Evolutionary conservation across 2,113 vertebrate genomes (phyloP), one percentile per base, ranked within the genome.

Genomic region (Elephas maximus): DNA sequence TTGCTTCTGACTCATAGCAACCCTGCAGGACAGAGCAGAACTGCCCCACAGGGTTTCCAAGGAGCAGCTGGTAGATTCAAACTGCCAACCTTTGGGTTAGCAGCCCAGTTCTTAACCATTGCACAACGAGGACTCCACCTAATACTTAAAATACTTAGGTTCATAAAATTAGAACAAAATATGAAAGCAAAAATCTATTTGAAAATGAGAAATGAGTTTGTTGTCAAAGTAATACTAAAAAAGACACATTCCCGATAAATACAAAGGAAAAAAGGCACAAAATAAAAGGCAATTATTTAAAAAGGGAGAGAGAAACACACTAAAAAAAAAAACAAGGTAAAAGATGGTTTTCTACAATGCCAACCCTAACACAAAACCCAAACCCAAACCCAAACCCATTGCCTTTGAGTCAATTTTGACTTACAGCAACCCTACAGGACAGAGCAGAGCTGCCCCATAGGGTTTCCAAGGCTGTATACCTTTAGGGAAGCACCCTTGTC

Each of bases 191-290:
- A 96, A 94, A 89, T 71, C 76, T 67, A 77, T 63, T 77, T 3
- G 81, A 74, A 93, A 93, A 80, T 71, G 41, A 96, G 33, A 90
- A 93, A 79, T 41, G 0, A 14, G 26, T 24, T 92, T 24, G 76
- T 87, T 93, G 8, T 63, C 28, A 74, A 62, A 88, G 57, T 41
- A 78, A 51, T 67, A 78, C 78, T 78, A 45, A 63, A 78, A 88
- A 93, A 57, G n/a, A 82, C 41, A 44, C 92, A 67, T 28, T 92
- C 78, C n/a, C 93, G 6, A 44, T 87, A 88, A 92, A 92, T 73
- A 18, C 21, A 93, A 94, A 91, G 30, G 18, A 30, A 77, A 94
- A 88, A 79, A 51, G 6, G 8, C 21, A 93, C 45, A 79, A 94
- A 88, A 53, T 37, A 90, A 51, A 8, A 88, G 51, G 30, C 20